phyloP scores from a whole-genome alignment of 2,888 invertebrate species.

The Cephus sareptanus region DNA sequence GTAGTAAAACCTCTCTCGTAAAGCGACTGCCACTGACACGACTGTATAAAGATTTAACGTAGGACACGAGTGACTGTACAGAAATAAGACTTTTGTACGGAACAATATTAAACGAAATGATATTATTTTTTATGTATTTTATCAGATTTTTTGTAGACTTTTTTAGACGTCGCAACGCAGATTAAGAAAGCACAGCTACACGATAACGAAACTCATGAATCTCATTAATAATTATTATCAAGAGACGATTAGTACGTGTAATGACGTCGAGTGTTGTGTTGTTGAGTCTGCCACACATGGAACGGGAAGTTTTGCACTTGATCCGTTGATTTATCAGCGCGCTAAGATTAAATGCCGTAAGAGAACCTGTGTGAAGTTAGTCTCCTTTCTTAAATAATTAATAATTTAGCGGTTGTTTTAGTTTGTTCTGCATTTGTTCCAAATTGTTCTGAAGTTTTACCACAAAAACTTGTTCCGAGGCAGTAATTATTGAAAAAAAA shows the following conservation, averaged over 20 bases:
- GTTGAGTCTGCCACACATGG: not conserved
- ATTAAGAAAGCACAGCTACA: not conserved
- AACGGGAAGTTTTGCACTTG: not conserved
- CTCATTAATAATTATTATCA: not conserved
- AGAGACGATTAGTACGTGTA: not conserved
- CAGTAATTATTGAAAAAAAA: too few relatives aligned
- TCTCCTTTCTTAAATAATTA: too few relatives aligned
- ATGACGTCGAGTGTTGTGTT: too few relatives aligned
- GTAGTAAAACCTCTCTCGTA: slow-evolving; percentile 15
- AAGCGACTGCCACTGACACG: not conserved
- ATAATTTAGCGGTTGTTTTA: too few relatives aligned
- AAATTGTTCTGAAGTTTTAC: too few relatives aligned
- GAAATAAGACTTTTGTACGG: not conserved
- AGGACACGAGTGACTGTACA: not conserved
- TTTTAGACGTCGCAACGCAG: not conserved
- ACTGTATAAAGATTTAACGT: not conserved
- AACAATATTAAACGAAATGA: not conserved
- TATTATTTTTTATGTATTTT: too few relatives aligned
- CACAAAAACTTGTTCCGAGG: too few relatives aligned
- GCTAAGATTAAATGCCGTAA: not conserved
- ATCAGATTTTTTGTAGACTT: too few relatives aligned
- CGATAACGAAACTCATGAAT: not conserved
- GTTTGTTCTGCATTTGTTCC: too few relatives aligned
- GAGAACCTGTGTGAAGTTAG: not conserved
- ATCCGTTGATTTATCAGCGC: not conserved